Evolutionary conservation across 2,797 vertebrate genomes (phyloP), one percentile per base, ranked within the genome.

Genomic region (Hoplostethus mediterraneus): DNA sequence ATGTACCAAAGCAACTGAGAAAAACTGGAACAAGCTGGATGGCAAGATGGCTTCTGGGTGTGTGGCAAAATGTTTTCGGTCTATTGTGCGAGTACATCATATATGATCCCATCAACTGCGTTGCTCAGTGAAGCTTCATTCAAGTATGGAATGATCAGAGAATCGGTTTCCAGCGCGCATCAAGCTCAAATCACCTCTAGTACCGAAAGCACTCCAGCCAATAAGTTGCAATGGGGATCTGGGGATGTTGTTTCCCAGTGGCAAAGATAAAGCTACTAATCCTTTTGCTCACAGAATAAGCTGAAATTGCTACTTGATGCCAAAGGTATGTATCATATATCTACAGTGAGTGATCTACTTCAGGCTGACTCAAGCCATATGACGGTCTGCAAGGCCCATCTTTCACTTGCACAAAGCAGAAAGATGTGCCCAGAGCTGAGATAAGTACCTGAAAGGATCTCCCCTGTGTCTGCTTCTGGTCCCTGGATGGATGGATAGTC

Each of bases 211-310:
- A 64, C 71, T 65, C 73, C 73, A 71, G 73, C 67, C 86, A 79
- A 53, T 65, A 73, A 54, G 16, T 67, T 74, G 72, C 82, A 78
- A 51, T 21, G 44, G 65, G 71, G 70, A 81, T 82, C 61, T 67
- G 72, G 73, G 73, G 67, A 83, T 71, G 78, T 67, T 71, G 78
- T 67, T 72, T 86, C 73, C 81, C 83, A 84, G 55, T 64, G 73
- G 86, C 74, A 3, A 71, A 79, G 74, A 87, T 81, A 86, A 82
- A 87, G 52, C 70, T 62, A 61, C 70, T 82, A 79, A 87, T 86
- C 77, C 76, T 79, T 84, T 81, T 70, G 17, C 73, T 75, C 57
- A 77, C 63, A 81, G 75, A 88, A 78, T 63, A 70, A 81, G 63
- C 54, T 62, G 59, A 83, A 79, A 85, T 77, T 86, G 71, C 81